phyloP scores from a whole-genome alignment of 2,888 invertebrate species.

The Augochlorella aurata region DNA sequence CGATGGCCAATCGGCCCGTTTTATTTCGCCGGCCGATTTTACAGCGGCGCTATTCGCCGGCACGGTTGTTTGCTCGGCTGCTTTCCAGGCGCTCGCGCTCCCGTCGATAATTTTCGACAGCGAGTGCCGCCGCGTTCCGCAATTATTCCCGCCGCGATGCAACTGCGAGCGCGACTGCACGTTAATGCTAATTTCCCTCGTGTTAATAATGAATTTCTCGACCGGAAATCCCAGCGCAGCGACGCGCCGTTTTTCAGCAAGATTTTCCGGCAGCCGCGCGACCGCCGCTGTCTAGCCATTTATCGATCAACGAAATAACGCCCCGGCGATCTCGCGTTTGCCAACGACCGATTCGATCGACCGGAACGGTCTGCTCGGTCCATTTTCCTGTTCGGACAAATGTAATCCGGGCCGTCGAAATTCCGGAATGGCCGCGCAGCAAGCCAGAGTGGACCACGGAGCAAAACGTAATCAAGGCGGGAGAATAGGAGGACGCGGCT shows the following conservation, averaged over 20 bases:
- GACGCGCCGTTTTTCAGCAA: not conserved
- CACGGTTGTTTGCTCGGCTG: conserved; percentile 8
- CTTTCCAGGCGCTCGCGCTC: not conserved
- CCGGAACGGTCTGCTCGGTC: not conserved
- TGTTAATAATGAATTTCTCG: conserved; percentile 16
- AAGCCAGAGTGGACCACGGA: not conserved
- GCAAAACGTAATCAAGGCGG: not conserved
- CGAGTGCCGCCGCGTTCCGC: not conserved
- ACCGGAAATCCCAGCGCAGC: not conserved
- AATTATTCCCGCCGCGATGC: conserved; percentile 8
- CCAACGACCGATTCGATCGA: too few relatives aligned
- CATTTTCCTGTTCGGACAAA: not conserved
- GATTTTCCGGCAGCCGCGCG: not conserved
- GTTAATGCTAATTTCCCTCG: conserved; percentile 3
- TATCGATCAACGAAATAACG: not conserved
- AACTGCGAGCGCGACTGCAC: not conserved
- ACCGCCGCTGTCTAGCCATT: not conserved
- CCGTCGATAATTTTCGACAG: conserved; percentile 20
- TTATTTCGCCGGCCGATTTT: conserved; percentile 4
- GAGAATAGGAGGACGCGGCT: conserved; percentile 9
- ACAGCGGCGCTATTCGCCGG: not conserved
- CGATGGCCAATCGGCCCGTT: conserved; percentile 15
- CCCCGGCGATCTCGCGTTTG: too few relatives aligned
- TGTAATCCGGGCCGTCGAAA: not conserved
- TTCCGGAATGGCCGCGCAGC: not conserved